Conservation (phyloP, 2,888 invertebrate genomes). For the Drosophila neutralis region DNA sequence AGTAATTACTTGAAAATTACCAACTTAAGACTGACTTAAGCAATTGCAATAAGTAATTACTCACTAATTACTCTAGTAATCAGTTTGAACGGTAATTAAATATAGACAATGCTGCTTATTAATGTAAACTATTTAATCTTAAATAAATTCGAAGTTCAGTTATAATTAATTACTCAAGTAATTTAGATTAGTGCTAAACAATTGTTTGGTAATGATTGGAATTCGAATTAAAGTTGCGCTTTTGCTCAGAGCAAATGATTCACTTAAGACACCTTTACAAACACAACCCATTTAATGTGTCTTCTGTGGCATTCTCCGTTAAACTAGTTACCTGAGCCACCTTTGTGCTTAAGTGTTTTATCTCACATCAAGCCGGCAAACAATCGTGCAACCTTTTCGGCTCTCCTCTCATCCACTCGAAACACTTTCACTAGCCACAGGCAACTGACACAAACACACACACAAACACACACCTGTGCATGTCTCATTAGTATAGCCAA, state of each 20-base stretch:
- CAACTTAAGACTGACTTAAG: neutral
- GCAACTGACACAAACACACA: constrained; percentile 17
- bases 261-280: neutral
- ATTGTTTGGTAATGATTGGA: neutral
- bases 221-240: neutral
- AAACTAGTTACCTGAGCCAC: constrained; percentile 12
- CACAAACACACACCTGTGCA: constrained; percentile 5
- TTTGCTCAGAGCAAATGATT: neutral
- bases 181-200: neutral
- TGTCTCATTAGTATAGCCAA: constrained; percentile 38
- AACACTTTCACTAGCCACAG: constrained; percentile 31
- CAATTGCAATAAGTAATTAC: too few relatives aligned
- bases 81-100: accelerated
- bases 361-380: constrained; percentile 2
- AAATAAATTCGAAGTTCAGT: neutral
- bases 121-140: neutral
- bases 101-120: neutral
- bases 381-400: constrained; percentile 7
- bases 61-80: neutral
- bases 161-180: neutral
- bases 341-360: constrained; percentile 3
- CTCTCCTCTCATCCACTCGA: neutral
- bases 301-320: neutral
- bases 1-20: neutral
- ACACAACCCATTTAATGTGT: neutral